These are phyloP conservation scores for Herminia tarsipennalis DNA, from an alignment of 2,888 invertebrate species.

Conservation along the genomic window DNA sequence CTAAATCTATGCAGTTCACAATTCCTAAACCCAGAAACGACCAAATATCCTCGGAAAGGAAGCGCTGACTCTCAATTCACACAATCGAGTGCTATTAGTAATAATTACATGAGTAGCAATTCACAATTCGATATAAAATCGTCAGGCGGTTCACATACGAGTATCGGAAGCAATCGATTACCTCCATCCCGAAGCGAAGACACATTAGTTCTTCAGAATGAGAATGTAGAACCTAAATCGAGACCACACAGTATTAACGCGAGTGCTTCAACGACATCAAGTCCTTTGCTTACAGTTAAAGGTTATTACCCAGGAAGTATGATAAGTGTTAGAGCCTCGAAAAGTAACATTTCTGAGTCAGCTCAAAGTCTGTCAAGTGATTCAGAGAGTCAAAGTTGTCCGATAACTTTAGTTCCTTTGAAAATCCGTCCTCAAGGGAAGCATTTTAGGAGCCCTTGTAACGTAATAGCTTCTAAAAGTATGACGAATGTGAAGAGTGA, in stretches of 20 bases:
- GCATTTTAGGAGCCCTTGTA: constrained; percentile 66
- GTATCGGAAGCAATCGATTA: constrained; percentile 80
- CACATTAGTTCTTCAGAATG: constrained; percentile 85
- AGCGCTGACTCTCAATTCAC: constrained; percentile 86
- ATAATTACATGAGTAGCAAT: constrained; percentile 73
- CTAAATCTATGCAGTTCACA: constrained; percentile 83
- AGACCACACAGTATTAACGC: constrained; percentile 86
- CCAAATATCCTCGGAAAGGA: constrained; percentile 80
- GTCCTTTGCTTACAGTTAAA: constrained; percentile 88
- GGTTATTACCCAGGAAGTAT: constrained; percentile 87
- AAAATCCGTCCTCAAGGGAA: constrained; percentile 83
- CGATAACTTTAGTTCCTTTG: constrained; percentile 81
- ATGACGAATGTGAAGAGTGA: constrained; percentile 87
- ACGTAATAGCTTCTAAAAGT: constrained; percentile 85
- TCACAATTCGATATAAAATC: constrained; percentile 79
- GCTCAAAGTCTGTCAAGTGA: constrained; percentile 88
- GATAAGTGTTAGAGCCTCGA: constrained; percentile 87
- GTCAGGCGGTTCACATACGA: constrained; percentile 66
- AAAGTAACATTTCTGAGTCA: constrained; percentile 87
- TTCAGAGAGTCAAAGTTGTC: constrained; percentile 86
- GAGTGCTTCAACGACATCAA: constrained; percentile 88
- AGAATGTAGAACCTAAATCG: constrained; percentile 75
- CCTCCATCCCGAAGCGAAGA: constrained; percentile 94
- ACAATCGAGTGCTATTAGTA: constrained; percentile 73
- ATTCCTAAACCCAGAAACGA: constrained; percentile 79